Conservation (phyloP, 2,797 vertebrate genomes). For the Helarctos malayanus region DNA sequence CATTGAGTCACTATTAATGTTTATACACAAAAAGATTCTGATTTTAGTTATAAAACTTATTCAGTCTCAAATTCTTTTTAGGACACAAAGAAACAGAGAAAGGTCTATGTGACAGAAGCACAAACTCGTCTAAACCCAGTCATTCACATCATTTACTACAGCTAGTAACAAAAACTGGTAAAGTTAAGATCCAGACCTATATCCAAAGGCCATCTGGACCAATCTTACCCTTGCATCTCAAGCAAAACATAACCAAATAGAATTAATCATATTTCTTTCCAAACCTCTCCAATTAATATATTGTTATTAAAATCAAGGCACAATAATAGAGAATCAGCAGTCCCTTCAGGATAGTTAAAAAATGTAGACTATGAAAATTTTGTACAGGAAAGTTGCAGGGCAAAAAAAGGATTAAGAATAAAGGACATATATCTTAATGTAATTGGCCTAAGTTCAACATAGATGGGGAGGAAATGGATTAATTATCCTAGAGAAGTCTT, state of each 20-base stretch:
- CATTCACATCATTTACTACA: background rate
- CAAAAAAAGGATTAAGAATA: background rate
- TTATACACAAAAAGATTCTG: slow-evolving; percentile 22
- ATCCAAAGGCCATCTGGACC: background rate
- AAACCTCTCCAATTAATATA: background rate
- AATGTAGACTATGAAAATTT: background rate
- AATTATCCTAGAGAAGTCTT: background rate
- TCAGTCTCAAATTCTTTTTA: slow-evolving; percentile 39
- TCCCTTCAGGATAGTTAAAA: background rate
- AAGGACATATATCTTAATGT: background rate
- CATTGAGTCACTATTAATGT: background rate
- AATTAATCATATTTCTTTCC: background rate
- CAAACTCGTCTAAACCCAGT: background rate
- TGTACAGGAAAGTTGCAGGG: background rate
- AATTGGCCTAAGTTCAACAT: background rate
- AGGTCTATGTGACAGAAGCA: background rate
- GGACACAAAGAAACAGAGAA: background rate
- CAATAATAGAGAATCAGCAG: background rate
- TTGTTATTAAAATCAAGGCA: background rate
- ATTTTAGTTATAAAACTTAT: slow-evolving; percentile 13
- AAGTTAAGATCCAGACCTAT: slow-evolving; percentile 18
- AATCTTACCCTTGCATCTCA: background rate
- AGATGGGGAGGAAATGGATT: background rate
- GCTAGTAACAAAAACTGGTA: background rate
- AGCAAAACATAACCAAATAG: slow-evolving; percentile 15